These are phyloP conservation scores for Paratrypauchen microcephalus DNA, from an alignment of 2,797 vertebrate species.

Conservation along the genomic window DNA sequence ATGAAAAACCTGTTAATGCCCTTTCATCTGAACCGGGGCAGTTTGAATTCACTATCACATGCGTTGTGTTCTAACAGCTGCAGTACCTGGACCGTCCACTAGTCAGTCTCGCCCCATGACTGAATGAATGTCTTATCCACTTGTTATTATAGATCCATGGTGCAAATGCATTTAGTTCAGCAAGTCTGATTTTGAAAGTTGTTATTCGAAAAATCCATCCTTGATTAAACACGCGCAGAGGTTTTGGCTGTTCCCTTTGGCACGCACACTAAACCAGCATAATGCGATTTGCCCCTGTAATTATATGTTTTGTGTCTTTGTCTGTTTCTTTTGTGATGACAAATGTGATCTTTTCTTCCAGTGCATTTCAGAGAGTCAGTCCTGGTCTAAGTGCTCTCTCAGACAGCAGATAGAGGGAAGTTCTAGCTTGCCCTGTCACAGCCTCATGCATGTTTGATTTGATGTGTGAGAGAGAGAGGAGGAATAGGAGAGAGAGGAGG, in stretches of 20 bases:
- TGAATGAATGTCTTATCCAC: too few relatives aligned
- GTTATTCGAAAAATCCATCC: conserved; percentile 23
- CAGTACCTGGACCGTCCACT: too few relatives aligned
- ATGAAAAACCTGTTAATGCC: too few relatives aligned
- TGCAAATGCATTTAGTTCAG: neutral
- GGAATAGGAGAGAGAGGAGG: too few relatives aligned
- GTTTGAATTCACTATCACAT: too few relatives aligned
- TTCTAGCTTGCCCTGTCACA: conserved; percentile 61
- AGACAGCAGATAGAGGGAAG: conserved; percentile 53
- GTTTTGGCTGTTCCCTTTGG: neutral
- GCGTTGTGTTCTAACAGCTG: too few relatives aligned
- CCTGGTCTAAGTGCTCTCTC: conserved; percentile 46
- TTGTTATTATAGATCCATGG: too few relatives aligned
- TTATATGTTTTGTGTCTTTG: conserved; percentile 4
- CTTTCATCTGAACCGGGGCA: too few relatives aligned
- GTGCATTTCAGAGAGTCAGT: conserved; percentile 26
- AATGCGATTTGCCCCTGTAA: conserved; percentile 10
- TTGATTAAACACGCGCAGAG: conserved; percentile 30
- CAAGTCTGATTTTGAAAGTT: conserved; percentile 3
- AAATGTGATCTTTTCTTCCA: conserved; percentile 10
- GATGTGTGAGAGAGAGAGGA: conserved; percentile 51
- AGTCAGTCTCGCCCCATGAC: too few relatives aligned
- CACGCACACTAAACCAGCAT: neutral
- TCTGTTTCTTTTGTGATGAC: conserved; percentile 11
- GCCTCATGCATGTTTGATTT: conserved; percentile 80